A percentile compares a stretch with the other conserved stretches of the same genome.
These are phyloP conservation scores for Watsonalla cultraria DNA, from an alignment of 2,888 invertebrate genomes.

Conservation along the genomic window DNA sequence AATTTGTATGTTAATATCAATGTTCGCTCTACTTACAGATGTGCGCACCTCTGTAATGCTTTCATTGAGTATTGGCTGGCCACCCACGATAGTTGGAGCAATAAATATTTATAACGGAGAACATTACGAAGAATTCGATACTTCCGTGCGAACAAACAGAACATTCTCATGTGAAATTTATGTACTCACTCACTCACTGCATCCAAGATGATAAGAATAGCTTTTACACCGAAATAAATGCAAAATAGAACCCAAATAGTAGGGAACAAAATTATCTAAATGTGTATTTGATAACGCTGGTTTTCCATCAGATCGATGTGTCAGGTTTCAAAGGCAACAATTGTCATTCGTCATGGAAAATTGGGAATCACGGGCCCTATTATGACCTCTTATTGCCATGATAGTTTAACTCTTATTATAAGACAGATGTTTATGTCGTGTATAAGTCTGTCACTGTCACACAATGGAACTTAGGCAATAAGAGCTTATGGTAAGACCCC, in stretches of 20 bases:
- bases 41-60: conserved; percentile 19
- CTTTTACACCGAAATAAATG: neutral
- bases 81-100: conserved; percentile 36
- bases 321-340: too few relatives aligned
- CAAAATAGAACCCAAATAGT: neutral
- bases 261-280: neutral
- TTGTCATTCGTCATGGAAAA: too few relatives aligned
- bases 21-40: conserved; percentile 27
- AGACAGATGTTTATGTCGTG: too few relatives aligned
- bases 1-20: too few relatives aligned
- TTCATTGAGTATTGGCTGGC: conserved; percentile 39
- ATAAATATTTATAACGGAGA: conserved; percentile 46
- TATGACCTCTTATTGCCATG: too few relatives aligned
- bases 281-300: too few relatives aligned
- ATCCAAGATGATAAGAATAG: neutral
- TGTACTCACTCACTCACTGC: neutral
- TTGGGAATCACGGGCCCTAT: too few relatives aligned
- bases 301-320: too few relatives aligned
- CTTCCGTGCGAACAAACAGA: conserved; percentile 40
- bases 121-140: conserved; percentile 41
- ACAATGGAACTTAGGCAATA: too few relatives aligned
- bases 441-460: too few relatives aligned
- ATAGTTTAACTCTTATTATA: too few relatives aligned
- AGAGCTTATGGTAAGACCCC: too few relatives aligned
- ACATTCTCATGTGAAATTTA: conserved; percentile 18